Base-by-base conservation (phyloP, 1,140 invertebrate genomes). In the Drusus annulatus region DNA sequence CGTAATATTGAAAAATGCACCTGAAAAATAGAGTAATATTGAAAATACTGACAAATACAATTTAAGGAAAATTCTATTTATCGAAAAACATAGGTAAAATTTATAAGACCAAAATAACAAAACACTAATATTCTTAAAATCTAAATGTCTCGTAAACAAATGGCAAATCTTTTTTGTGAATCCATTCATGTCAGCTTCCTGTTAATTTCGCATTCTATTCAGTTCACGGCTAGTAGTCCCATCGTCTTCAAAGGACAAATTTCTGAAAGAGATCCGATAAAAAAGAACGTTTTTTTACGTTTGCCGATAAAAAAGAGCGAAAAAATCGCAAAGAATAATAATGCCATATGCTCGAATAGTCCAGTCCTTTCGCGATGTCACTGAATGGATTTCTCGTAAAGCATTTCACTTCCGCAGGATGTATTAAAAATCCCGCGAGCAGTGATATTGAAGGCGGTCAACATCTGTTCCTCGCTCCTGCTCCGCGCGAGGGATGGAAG, bases 341-440 rank as follows among this genome's bases (percentile, higher is more conserved):
- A 80, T 80, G 79, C 81, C 81, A 83, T 83, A 77, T 83, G 81
- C 73, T 80, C 75, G 71, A 31, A 56, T 58, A 68, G 15, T 74
- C 54, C 77, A 60, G 15, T 74, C 54, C 77, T 62, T 75, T 79
- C 50, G n/a, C 62, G 68, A 3, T 52, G 63, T 62, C 56, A 15
- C 50, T 82, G 80, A 82, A 82, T 80, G 81, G 74, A 80, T 76
- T 71, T 78, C 78, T 19, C 74, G 79, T 75, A 80, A 83, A 78
- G 77, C 68, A 65, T 76, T 21, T 56, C 79, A 73, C 81, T 83
- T 83, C 81, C 81, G 81, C 81, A 83, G 81, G 81, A 83, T 83
- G 81, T 76, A 73, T 68, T 69, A 68, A 82, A 76, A 79, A 79
- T 77, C 56, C 69, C 68, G 77, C 73, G 58, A 65, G 54, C 75